phyloP scores from a whole-genome alignment of 37 sponge, comb jelly and placozoan genomes.

The Hexactinellida sp. region DNA sequence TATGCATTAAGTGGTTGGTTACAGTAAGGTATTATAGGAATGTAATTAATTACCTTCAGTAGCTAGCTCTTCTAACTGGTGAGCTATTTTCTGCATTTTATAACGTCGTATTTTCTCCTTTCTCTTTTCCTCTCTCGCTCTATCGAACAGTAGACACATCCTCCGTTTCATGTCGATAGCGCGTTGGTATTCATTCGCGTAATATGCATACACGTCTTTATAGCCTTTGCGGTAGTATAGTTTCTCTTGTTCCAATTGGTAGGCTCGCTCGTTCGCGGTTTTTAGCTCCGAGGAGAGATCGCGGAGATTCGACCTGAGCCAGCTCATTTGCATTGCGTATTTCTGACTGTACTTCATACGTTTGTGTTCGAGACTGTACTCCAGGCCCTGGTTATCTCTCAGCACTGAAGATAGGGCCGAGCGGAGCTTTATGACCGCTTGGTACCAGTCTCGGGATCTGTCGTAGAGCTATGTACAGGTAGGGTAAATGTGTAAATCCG shows the following conservation, averaged over 20 bases:
- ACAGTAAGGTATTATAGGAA: no score
- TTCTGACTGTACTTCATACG: slow-evolving; percentile 10
- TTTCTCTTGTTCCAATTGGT: background rate
- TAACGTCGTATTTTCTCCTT: background rate
- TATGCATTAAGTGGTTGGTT: no score
- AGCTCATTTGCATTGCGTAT: background rate
- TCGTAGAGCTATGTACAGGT: background rate
- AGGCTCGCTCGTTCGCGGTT: background rate
- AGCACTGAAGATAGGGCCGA: background rate
- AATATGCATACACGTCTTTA: background rate
- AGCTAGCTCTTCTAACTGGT: background rate
- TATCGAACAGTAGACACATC: background rate
- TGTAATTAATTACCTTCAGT: slow-evolving; percentile 7
- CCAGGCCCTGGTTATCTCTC: background rate
- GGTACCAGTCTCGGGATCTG: background rate
- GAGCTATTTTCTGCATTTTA: slow-evolving; percentile 4
- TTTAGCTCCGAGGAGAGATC: background rate
- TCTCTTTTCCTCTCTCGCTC: slow-evolving; percentile 7
- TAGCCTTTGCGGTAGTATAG: background rate
- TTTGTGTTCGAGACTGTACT: background rate
- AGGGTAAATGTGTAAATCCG: background rate
- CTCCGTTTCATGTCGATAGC: background rate
- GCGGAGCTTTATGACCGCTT: background rate
- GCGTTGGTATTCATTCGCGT: background rate
- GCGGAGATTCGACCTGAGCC: background rate